Base-by-base conservation (phyloP, 2,888 invertebrate species). In the Agrilus mali region DNA sequence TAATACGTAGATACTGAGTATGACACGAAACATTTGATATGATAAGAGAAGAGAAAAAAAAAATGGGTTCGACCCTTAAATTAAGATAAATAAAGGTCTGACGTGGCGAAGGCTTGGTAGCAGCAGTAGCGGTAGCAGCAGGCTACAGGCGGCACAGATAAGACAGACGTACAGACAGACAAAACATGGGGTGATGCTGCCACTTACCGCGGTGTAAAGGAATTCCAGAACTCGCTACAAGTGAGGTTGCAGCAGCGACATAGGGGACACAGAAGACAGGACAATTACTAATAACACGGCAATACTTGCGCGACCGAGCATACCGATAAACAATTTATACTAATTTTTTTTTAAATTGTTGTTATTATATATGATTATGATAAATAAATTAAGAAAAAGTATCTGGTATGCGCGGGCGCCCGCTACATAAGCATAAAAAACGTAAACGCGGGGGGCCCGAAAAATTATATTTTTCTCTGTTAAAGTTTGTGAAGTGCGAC, bases 131-230 rank as follows among this genome's bases (percentile, higher is more conserved):
- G 60, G 61, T 65, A 67, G 69, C 68, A 64, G 54, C 59, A 60
- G 60, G 60, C 58, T 61, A 59, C 66, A 67, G 65, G 65, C 64
- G 63, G 65, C 66, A 65, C 64, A 66, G 63, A 27, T 27, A 27
- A 62, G 61, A 65, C 63, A 63, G 60, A 62, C 61, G 63, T 59
- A 64, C 63, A 64, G 57, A 60, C 60, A 60, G 54, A 57, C 59
- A 60, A 59, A 60, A 62, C 62, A 64, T 60, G 64, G 66, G 65
- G 64, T 60, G 60, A 65, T 66, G 66, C 66, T 67, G 82, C 78
- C 82, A 90, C 90, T 90, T 90, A 92, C 90, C 90, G 86, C 83
- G 89, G 88, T 81, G 86, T 86, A 86, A 90, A 90, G 83, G 88
- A 89, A 83, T 86, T 90, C 90, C 90, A 90, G 87, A 90, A 92